Evolutionary conservation across 2,113 vertebrate species (phyloP).

Genomic region (Apodemus sylvaticus): DNA sequence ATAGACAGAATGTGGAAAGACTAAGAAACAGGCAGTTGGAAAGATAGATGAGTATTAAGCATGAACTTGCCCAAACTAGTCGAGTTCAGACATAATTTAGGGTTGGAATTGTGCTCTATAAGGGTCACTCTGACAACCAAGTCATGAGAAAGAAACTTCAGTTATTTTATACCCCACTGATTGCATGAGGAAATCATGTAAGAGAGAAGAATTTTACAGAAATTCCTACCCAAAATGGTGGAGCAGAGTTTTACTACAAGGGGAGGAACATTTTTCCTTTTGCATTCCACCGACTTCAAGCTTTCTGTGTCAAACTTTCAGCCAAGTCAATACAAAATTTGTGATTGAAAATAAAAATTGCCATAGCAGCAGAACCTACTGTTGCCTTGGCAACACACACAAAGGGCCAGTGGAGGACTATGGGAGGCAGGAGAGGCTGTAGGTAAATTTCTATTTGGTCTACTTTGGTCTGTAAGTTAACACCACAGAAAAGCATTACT

Average conservation of each 20-base stretch:
- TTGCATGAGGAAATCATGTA: background rate
- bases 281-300: background rate
- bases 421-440: slow-evolving; percentile 45
- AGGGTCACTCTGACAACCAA: background rate
- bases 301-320: slow-evolving; percentile 32
- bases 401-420: slow-evolving; percentile 43
- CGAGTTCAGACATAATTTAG: background rate
- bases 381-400: slow-evolving; percentile 66
- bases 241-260: background rate
- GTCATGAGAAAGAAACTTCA: background rate
- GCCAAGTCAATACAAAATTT: slow-evolving; percentile 41
- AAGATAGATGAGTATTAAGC: background rate
- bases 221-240: background rate
- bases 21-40: background rate
- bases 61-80: background rate
- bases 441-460: slow-evolving; percentile 66
- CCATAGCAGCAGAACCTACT: background rate
- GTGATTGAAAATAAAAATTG: slow-evolving; percentile 63
- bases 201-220: background rate
- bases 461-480: slow-evolving; percentile 67
- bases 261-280: background rate
- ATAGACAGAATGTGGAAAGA: background rate
- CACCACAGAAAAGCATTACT: slow-evolving; percentile 50
- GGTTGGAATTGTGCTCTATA: background rate
- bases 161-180: background rate